A percentile compares a stretch with the other conserved stretches of the same genome.
Evolutionary conservation across 2,797 vertebrate genomes (phyloP).

Genomic region (Mus minutoides): DNA sequence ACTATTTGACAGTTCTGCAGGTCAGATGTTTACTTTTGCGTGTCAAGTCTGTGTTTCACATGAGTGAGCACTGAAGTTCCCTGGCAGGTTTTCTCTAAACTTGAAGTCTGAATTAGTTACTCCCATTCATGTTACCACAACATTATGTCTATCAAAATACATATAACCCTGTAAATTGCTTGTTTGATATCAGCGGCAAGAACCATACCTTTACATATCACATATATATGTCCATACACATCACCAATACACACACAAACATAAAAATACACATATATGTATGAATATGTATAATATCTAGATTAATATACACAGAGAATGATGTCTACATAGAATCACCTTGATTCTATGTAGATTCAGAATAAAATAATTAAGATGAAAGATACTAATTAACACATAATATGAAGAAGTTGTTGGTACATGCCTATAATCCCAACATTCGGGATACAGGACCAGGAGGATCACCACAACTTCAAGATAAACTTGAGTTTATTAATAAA

Average conservation of each 20-base stretch:
- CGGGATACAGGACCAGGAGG: not conserved
- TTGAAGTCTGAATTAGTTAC: not conserved
- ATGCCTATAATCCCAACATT: not conserved
- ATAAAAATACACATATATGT: not conserved
- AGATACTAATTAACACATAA: not conserved
- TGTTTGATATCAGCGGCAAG: not conserved
- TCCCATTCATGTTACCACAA: not conserved
- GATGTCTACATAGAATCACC: not conserved
- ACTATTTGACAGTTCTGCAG: not conserved
- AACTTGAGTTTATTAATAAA: not conserved
- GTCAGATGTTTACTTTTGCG: not conserved
- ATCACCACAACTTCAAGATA: not conserved
- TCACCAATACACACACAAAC: not conserved
- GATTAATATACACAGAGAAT: not conserved
- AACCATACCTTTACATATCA: not conserved
- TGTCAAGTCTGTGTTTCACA: not conserved
- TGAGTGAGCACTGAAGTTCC: not conserved
- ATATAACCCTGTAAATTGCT: not conserved
- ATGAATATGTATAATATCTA: not conserved
- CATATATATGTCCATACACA: not conserved
- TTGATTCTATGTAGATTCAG: conserved; percentile 47
- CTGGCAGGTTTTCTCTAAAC: not conserved
- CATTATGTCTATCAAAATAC: not conserved
- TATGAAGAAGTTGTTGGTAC: not conserved
- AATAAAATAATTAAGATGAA: not conserved